Percentiles rank a stretch among this genome's conserved stretches.
Conservation (phyloP, 2,113 vertebrate species). For the Pangasianodon hypophthalmus region DNA sequence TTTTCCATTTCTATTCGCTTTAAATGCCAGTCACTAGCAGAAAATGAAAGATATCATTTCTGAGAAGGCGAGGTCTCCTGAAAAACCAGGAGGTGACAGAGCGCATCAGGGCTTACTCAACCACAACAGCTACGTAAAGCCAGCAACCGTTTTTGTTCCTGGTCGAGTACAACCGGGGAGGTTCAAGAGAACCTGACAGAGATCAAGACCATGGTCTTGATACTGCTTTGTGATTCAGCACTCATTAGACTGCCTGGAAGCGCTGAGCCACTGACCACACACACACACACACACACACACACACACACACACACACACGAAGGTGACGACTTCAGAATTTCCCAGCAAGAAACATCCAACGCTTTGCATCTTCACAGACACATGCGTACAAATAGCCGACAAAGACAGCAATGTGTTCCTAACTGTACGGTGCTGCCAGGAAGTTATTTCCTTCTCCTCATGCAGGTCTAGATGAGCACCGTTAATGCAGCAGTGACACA, state of each 20-base stretch:
- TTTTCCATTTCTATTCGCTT: neutral
- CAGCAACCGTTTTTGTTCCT: slow-evolving; percentile 29
- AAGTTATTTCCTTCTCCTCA: slow-evolving; percentile 2
- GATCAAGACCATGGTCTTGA: neutral
- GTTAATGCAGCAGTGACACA: neutral
- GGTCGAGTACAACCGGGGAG: neutral
- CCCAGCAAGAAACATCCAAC: neutral
- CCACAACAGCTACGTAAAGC: slow-evolving; percentile 12
- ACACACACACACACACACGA: neutral
- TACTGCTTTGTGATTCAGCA: neutral
- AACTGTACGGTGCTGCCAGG: slow-evolving; percentile 16
- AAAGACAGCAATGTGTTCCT: slow-evolving; percentile 3
- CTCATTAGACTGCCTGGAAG: neutral
- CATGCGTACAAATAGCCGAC: neutral
- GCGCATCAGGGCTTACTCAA: slow-evolving; percentile 19
- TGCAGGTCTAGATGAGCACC: neutral
- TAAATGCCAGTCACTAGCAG: slow-evolving; percentile 5
- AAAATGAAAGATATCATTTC: slow-evolving; percentile 42
- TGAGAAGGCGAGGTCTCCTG: slow-evolving; percentile 30
- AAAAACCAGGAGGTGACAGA: slow-evolving; percentile 41
- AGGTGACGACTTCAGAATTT: neutral
- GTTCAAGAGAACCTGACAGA: neutral
- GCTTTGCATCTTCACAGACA: neutral
- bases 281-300: neutral
- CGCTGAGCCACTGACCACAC: neutral